Evolutionary conservation across 2,888 invertebrate genomes (phyloP).

Genomic region (Caenorhabditis imperialis): DNA sequence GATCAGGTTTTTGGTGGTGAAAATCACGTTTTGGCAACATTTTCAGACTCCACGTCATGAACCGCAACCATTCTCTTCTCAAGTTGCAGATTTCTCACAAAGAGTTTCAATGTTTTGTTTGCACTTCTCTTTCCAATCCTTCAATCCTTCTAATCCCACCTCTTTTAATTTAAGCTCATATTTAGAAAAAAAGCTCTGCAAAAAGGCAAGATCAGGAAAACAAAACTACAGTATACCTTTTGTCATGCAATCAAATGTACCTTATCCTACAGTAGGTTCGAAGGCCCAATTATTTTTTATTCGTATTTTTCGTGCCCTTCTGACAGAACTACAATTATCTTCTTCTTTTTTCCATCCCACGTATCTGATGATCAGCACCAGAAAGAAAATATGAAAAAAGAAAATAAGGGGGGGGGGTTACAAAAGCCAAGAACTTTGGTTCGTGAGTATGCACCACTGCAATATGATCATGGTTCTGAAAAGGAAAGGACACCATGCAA

Average conservation of each 20-base stretch:
- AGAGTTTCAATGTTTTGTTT: constrained; percentile 36
- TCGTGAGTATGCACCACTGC: constrained; percentile 21
- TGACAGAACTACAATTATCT: constrained; percentile 1
- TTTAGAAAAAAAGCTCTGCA: no score
- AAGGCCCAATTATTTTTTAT: not conserved
- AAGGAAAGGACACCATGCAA: no score
- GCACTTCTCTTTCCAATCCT: constrained; percentile 5
- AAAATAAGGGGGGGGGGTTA: no score
- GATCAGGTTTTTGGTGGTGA: constrained; percentile 19
- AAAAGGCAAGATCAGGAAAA: not conserved
- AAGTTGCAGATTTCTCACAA: constrained; percentile 45
- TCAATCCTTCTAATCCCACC: no score
- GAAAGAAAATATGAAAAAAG: not conserved
- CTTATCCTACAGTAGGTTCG: constrained; percentile 1
- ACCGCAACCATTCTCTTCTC: constrained; percentile 21
- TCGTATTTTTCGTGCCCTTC: not conserved
- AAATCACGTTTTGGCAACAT: constrained; percentile 22
- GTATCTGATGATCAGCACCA: not conserved
- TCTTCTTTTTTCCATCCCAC: not conserved
- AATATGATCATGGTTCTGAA: constrained; percentile 29
- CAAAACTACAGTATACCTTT: constrained; percentile 2
- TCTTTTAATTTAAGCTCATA: no score
- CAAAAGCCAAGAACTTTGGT: constrained; percentile 15
- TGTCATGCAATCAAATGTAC: constrained; percentile 3
- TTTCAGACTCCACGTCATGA: constrained; percentile 16